phyloP scores from a whole-genome alignment of 2,888 invertebrate species.

The Caenorhabditis virilis region DNA sequence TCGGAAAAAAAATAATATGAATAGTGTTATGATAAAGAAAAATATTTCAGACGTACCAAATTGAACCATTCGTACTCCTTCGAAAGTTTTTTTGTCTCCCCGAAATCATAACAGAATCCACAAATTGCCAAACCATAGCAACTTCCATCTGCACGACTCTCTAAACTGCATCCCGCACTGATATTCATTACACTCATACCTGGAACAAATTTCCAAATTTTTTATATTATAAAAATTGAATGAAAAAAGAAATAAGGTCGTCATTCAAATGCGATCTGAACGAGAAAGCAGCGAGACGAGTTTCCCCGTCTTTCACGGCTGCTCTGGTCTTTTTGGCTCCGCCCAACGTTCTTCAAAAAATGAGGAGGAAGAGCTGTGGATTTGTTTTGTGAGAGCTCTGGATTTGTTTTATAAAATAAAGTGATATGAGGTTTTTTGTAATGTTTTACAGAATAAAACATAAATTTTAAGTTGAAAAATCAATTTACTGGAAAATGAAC shows the following conservation, averaged over 20 bases:
- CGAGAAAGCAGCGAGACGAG: too few relatives aligned
- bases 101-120: conserved; percentile 62
- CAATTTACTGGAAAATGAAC: too few relatives aligned
- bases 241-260: not conserved
- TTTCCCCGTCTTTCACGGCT: too few relatives aligned
- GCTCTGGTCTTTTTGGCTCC: too few relatives aligned
- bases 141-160: conserved; percentile 32
- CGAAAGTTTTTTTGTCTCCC: conserved; percentile 42
- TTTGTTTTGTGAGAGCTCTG: too few relatives aligned
- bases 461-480: too few relatives aligned
- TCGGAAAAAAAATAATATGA: not conserved
- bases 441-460: too few relatives aligned
- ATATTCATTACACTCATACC: conserved; percentile 16
- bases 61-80: conserved; percentile 59
- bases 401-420: too few relatives aligned
- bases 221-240: not conserved
- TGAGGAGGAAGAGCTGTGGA: too few relatives aligned
- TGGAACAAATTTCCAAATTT: not conserved
- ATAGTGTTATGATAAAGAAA: not conserved
- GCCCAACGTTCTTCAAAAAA: too few relatives aligned
- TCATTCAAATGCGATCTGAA: too few relatives aligned
- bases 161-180: conserved; percentile 31
- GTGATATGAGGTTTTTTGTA: too few relatives aligned
- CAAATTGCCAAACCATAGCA: conserved; percentile 58
- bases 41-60: conserved; percentile 36